Evolutionary conservation across 2,113 vertebrate genomes (phyloP).

Genomic region (Megaleporinus macrocephalus): DNA sequence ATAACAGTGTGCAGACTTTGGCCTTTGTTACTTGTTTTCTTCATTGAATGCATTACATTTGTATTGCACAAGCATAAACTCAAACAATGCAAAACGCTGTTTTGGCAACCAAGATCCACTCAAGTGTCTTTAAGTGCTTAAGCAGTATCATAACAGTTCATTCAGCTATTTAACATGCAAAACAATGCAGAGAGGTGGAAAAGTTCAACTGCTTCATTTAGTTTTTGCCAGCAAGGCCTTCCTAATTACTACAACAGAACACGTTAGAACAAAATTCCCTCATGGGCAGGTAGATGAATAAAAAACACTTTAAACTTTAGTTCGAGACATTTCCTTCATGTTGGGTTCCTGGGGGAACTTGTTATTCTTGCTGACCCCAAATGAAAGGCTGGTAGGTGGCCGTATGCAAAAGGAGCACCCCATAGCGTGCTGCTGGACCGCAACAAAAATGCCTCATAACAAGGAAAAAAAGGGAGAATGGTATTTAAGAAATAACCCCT

Average conservation of each 20-base stretch:
- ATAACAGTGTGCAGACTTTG: too few species aligned
- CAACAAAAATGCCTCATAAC: background rate
- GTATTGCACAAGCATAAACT: too few species aligned
- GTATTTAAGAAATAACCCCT: background rate
- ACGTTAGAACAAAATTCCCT: conserved; percentile 27
- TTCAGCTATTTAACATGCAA: conserved; percentile 11
- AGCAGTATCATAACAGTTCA: background rate
- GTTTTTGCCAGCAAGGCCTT: conserved; percentile 32
- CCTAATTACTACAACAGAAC: conserved; percentile 54
- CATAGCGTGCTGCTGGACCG: background rate
- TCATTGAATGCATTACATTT: too few species aligned
- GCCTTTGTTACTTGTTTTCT: too few species aligned
- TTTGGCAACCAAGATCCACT: background rate
- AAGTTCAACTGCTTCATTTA: conserved; percentile 58
- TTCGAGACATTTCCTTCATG: conserved; percentile 50
- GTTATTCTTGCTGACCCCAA: conserved; percentile 57
- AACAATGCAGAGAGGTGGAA: conserved; percentile 51
- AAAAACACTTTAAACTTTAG: conserved; percentile 38
- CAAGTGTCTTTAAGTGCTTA: background rate
- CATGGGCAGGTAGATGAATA: conserved; percentile 49
- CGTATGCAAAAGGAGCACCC: background rate
- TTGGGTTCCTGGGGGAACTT: conserved; percentile 64
- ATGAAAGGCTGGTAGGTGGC: too few species aligned
- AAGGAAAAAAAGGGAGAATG: background rate
- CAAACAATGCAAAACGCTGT: background rate